Evolutionary conservation across 2,797 vertebrate genomes (phyloP), one percentile per base, ranked within the genome.

Genomic region (Diceros bicornis): DNA sequence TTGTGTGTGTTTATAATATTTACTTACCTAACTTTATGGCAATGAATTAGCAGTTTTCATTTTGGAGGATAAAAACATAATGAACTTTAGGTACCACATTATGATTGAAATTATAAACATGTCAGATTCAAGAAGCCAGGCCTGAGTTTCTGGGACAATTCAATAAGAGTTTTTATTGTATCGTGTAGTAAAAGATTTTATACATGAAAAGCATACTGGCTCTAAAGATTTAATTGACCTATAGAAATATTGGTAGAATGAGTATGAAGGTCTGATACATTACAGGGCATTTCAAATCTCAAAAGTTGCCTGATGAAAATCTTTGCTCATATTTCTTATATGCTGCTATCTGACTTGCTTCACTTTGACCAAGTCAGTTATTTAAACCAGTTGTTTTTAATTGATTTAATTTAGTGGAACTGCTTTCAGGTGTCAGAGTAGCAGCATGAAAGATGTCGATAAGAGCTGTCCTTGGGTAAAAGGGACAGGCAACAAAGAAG

Each of bases 31-130:
- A 62, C 62, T 37, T 78, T 50, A 32, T 50, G 37, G 14, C 88
- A 79, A 23, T 95, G 50, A 85, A 57, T 89, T 78, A 95, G 50
- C 20, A 91, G 52, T 91, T 93, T 91, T 91, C 47, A 79, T 94
- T 94, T 87, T 72, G 37, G 55, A 87, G n/a, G 20, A 81, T 91
- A 64, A 96, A 83, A 83, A 81, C 34, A 21, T 44, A 69, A 90
- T 64, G 62, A 94, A 57, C 32, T 91, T 77, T 27, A 91, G 79
- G 32, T 66, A 2, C 16, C n/a, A 74, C 34, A 17, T 96, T 89
- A 71, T 23, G 21, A 86, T 25, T 74, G 14, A 96, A 93, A 91
- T 89, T 82, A 47, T 52, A 52, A 88, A 88, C 71, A 37, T 89
- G 85, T 77, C 61, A 74, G 14, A 57, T 77, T 96, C 44, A 95